Base-by-base conservation (phyloP, 2,797 vertebrate species). In the Pseudomugil gertrudae region DNA sequence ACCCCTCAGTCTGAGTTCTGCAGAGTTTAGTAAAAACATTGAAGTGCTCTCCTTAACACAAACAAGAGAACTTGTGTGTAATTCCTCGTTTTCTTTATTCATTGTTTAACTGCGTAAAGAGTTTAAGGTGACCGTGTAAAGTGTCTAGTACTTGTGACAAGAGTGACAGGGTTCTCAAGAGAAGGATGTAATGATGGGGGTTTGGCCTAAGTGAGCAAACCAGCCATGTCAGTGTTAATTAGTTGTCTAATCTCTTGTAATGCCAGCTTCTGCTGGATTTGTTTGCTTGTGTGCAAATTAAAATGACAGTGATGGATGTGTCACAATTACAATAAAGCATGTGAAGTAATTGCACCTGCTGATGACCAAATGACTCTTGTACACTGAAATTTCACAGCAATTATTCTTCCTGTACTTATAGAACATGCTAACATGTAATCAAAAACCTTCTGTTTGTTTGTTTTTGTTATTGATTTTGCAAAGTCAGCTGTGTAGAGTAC, bases 221-320 rank as follows among this genome's bases (percentile, higher is more conserved):
- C 65, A 21, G 54, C 45, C 52, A 30, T 60, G 80, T 80, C 68
- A 55, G 48, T 32, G 74, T 57, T 23, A 71, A 78, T 86, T 73
- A 77, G 63, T 17, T 57, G n/a, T 68, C 24, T 66, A 43, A 51
- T 56, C 53, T 54, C 32, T 6, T 33, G 36, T 65, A 26, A 52
- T 45, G 43, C 40, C 65, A 69, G 61, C 55, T 58, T 33, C 55
- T 45, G 35, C 74, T 66, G 23, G 32, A 69, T 27, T 51, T 19
- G 21, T 51, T 67, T 54, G 71, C 68, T 9, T 2, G 52, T 14
- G 54, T 63, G 52, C 57, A 72, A 74, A 74, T 80, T 63, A 65
- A 65, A 56, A 17, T 57, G 65, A 69, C 70, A 69, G 55, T 60
- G 69, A 84, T 61, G 58, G 50, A 76, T 76, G 69, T 72, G 68